Evolutionary conservation across 2,888 invertebrate genomes (phyloP).

Genomic region (Bembecia ichneumoniformis): DNA sequence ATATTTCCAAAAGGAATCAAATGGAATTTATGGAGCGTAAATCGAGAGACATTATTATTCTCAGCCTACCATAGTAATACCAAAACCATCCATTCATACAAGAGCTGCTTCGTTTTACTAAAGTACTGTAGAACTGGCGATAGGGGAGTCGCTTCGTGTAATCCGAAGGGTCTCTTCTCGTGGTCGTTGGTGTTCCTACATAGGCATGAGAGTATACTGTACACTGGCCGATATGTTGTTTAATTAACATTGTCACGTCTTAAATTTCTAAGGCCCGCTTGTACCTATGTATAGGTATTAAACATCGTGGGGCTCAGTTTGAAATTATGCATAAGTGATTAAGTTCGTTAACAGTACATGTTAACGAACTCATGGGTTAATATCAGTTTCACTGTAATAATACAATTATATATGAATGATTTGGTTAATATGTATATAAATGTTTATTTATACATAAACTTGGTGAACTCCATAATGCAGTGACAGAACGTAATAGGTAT

Average conservation of each 20-base stretch:
- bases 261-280: conserved; percentile 17
- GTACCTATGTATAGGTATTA: conserved; percentile 9
- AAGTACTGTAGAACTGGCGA: not conserved
- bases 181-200: too few relatives aligned
- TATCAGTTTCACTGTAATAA: not conserved
- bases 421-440: too few relatives aligned
- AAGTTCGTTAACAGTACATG: not conserved
- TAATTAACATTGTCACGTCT: conserved; percentile 51
- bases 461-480: too few relatives aligned
- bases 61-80: conserved; percentile 20
- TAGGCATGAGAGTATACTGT: conserved; percentile 6
- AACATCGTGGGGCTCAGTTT: not conserved
- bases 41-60: not conserved
- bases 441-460: too few relatives aligned
- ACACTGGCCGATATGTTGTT: conserved; percentile 36
- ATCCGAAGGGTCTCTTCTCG: too few relatives aligned
- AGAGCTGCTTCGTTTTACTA: conserved; percentile 40
- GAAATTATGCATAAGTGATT: conserved; percentile 9
- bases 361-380: too few relatives aligned
- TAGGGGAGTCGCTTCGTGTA: conserved; percentile 18
- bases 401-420: not conserved
- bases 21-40: not conserved
- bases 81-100: conserved; percentile 33
- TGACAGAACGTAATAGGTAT: too few relatives aligned
- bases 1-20: not conserved